phyloP scores from a whole-genome alignment of 1,140 invertebrate species.

The Drosophila seguyi region DNA sequence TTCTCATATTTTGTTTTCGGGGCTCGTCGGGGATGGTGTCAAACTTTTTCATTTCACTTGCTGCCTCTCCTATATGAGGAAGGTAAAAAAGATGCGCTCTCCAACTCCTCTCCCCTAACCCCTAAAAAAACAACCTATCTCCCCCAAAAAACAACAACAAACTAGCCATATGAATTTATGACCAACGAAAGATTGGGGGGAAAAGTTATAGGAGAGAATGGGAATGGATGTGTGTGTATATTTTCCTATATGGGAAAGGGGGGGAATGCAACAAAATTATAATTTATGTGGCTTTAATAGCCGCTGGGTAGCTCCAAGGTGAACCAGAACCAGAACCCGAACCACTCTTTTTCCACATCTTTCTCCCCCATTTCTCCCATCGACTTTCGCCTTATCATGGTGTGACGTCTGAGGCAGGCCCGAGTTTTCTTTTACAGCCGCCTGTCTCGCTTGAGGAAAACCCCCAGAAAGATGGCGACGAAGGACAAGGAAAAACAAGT shows the following conservation, averaged over 20 bases:
- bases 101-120: neutral
- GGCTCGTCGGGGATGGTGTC: constrained; percentile 3
- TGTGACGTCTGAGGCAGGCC: constrained; percentile 41
- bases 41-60: constrained; percentile 70
- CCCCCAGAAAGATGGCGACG: constrained; percentile 24
- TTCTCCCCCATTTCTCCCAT: neutral
- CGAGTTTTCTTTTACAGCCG: constrained; percentile 44
- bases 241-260: neutral
- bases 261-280: constrained; percentile 79
- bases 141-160: constrained; percentile 39
- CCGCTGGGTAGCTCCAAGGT: constrained; percentile 61
- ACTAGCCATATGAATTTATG: constrained; percentile 83
- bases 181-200: constrained; percentile 31
- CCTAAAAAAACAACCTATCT: constrained; percentile 35
- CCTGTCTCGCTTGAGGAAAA: constrained; percentile 20
- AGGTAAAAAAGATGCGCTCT: constrained; percentile 38
- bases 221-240: neutral
- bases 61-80: constrained; percentile 10
- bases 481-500: constrained; percentile 26
- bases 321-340: constrained; percentile 32
- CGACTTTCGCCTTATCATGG: constrained; percentile 49
- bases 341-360: constrained; percentile 2
- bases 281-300: constrained; percentile 84
- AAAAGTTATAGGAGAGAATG: constrained; percentile 17
- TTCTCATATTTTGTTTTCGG: constrained; percentile 21